A percentile compares a stretch with the other conserved stretches of the same genome.
Evolutionary conservation across 2,113 vertebrate species (phyloP).

Genomic region (Menidia beryllina): DNA sequence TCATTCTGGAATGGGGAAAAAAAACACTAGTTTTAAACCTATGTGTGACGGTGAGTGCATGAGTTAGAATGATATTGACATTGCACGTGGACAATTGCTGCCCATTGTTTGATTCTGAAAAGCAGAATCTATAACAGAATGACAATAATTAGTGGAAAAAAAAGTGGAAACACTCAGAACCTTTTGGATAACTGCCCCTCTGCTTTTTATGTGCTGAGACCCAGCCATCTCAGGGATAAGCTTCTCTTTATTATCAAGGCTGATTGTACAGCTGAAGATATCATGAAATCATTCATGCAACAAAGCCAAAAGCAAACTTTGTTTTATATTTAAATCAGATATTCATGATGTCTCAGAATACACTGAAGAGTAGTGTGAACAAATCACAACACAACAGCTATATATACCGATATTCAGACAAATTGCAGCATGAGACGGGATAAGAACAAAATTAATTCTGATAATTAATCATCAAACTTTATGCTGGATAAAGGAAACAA

Average conservation of each 20-base stretch:
- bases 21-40: slow-evolving; percentile 44
- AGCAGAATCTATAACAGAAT: slow-evolving; percentile 24
- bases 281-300: neutral
- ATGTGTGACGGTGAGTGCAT: slow-evolving; percentile 7
- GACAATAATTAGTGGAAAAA: slow-evolving; percentile 36
- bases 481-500: neutral
- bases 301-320: neutral
- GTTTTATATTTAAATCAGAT: neutral
- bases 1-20: slow-evolving; percentile 64
- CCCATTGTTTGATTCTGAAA: slow-evolving; percentile 8
- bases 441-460: too few relatives aligned
- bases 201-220: neutral
- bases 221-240: neutral
- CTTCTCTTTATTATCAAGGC: slow-evolving; percentile 12
- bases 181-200: too few relatives aligned
- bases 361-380: neutral
- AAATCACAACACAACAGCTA: too few relatives aligned
- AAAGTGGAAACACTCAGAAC: slow-evolving; percentile 10
- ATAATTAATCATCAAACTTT: too few relatives aligned
- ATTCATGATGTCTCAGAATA: neutral
- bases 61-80: slow-evolving; percentile 13
- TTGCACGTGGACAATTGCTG: slow-evolving; percentile 5
- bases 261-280: neutral
- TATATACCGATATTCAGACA: too few relatives aligned
- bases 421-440: too few relatives aligned